Evolutionary conservation across 2,888 invertebrate species (phyloP).

Genomic region (Parnassius smintheus): DNA sequence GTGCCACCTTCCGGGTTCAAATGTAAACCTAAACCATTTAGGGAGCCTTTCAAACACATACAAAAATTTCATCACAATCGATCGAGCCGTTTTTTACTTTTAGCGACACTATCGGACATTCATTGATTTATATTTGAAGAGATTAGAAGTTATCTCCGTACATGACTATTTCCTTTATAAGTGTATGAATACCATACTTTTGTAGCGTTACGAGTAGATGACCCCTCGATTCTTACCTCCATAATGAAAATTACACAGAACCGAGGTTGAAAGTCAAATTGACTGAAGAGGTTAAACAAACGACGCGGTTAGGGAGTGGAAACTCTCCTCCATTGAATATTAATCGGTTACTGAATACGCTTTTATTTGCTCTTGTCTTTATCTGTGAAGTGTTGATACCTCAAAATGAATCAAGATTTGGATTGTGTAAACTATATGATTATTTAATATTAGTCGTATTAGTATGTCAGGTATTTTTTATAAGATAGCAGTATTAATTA

Average conservation of each 20-base stretch:
- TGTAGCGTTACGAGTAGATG: conserved; percentile 16
- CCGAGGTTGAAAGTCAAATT: conserved; percentile 18
- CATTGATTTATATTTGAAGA: too few relatives aligned
- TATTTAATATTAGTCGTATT: neutral
- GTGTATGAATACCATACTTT: conserved; percentile 5
- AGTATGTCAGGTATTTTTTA: too few relatives aligned
- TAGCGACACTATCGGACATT: too few relatives aligned
- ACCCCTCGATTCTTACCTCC: conserved; percentile 17
- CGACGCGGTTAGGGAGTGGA: conserved; percentile 19
- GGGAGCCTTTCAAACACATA: too few relatives aligned
- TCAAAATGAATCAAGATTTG: conserved; percentile 15
- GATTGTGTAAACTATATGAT: conserved; percentile 6
- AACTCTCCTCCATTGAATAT: conserved; percentile 20
- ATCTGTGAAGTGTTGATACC: conserved; percentile 19
- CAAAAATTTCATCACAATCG: too few relatives aligned
- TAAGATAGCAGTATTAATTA: too few relatives aligned
- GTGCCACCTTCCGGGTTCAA: too few relatives aligned
- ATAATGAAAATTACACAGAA: conserved; percentile 24
- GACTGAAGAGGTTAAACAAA: conserved; percentile 17
- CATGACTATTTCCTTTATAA: too few relatives aligned
- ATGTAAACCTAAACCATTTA: too few relatives aligned
- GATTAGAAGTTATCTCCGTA: too few relatives aligned
- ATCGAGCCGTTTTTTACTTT: too few relatives aligned
- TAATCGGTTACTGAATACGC: conserved; percentile 21
- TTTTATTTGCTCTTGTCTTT: conserved; percentile 50